These are phyloP conservation scores for Ectropis crepuscularia DNA, from an alignment of 2,888 invertebrate genomes.

Conservation along the genomic window DNA sequence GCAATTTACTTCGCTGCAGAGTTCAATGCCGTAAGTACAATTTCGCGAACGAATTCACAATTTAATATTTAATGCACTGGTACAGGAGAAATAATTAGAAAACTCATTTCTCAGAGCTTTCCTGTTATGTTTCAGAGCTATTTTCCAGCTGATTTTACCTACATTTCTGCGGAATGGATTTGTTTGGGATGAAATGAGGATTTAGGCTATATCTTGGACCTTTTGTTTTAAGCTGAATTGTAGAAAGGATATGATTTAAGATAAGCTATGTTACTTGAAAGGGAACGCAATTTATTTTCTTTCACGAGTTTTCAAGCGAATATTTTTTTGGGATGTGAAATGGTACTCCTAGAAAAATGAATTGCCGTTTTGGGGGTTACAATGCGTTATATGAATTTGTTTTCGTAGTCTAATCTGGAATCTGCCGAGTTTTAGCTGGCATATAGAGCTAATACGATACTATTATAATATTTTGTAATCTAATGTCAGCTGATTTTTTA, in stretches of 20 bases:
- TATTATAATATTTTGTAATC: too few relatives aligned
- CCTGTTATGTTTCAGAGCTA: slow-evolving; percentile 19
- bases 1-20: too few relatives aligned
- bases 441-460: too few relatives aligned
- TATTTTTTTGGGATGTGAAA: too few relatives aligned
- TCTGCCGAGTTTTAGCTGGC: too few relatives aligned
- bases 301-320: neutral
- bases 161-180: slow-evolving; percentile 23
- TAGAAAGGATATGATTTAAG: neutral
- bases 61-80: slow-evolving; percentile 17
- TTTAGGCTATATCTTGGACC: neutral
- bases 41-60: slow-evolving; percentile 7
- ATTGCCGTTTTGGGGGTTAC: too few relatives aligned
- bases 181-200: slow-evolving; percentile 19
- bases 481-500: too few relatives aligned
- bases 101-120: slow-evolving; percentile 17
- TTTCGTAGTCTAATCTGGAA: too few relatives aligned
- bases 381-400: too few relatives aligned
- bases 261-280: slow-evolving; percentile 1
- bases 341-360: too few relatives aligned
- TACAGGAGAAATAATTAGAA: slow-evolving; percentile 15
- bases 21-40: neutral
- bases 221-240: neutral
- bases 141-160: slow-evolving; percentile 3
- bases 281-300: neutral